Percentiles rank a stretch among this genome's conserved stretches.
Conservation (phyloP, 2,888 invertebrate species). For the Gastracanthus pulcherrimus region DNA sequence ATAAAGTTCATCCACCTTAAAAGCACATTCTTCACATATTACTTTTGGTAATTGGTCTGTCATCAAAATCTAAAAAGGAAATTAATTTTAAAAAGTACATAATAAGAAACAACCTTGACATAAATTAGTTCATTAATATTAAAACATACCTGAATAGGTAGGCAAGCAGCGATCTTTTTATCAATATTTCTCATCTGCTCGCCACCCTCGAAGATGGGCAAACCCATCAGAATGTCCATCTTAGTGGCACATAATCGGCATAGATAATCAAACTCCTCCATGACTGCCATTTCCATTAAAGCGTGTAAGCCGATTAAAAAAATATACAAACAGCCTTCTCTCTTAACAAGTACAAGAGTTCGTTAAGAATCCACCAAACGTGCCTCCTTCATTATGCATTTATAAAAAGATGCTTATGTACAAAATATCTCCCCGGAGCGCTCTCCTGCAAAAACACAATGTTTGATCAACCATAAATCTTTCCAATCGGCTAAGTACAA, state of each 20-base stretch:
- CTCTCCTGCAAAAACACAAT: background rate
- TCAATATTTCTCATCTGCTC: constrained; percentile 79
- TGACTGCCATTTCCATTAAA: constrained; percentile 59
- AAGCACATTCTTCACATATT: constrained; percentile 80
- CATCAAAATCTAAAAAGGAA: constrained; percentile 78
- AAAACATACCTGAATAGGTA: constrained; percentile 79
- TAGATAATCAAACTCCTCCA: constrained; percentile 74
- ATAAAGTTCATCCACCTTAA: constrained; percentile 80
- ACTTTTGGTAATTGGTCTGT: constrained; percentile 81
- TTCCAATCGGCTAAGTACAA: too few relatives aligned
- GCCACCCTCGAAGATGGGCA: constrained; percentile 78
- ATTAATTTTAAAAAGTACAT: constrained; percentile 1
- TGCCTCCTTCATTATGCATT: background rate
- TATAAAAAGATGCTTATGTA: background rate
- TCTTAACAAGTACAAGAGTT: background rate
- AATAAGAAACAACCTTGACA: background rate
- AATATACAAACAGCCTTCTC: background rate
- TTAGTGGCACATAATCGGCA: constrained; percentile 77
- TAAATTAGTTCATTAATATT: background rate
- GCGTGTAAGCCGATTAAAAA: constrained; percentile 5
- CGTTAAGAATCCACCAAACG: background rate
- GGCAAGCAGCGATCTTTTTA: constrained; percentile 81
- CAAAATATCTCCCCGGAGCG: background rate
- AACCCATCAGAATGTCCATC: constrained; percentile 75
- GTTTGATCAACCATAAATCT: too few relatives aligned